Evolutionary conservation across 2,797 vertebrate genomes (phyloP).

Genomic region (Rhinogobio ventralis): DNA sequence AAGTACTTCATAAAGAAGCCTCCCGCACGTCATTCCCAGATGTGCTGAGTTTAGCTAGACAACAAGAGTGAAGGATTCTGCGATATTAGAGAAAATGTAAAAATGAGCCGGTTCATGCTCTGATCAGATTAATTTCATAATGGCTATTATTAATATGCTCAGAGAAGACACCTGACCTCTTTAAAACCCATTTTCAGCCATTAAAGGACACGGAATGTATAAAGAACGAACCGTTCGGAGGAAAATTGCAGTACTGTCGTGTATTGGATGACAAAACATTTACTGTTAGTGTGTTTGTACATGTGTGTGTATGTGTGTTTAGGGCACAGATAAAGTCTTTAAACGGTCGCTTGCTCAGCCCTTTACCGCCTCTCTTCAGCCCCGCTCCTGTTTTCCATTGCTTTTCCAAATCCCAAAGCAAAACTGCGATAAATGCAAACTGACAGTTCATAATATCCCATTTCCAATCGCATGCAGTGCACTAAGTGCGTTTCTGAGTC

Average conservation of each 20-base stretch:
- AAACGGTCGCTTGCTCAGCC: conserved; percentile 39
- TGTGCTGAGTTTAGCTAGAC: conserved; percentile 25
- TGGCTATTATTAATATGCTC: conserved; percentile 38
- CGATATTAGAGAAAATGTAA: conserved; percentile 30
- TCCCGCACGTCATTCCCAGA: conserved; percentile 26
- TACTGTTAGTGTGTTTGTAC: conserved; percentile 28
- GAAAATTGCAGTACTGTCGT: conserved; percentile 3
- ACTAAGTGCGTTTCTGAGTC: conserved; percentile 75
- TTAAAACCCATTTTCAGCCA: conserved; percentile 10
- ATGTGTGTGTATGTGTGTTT: conserved; percentile 35
- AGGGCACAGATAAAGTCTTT: conserved; percentile 54
- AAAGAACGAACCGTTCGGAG: not conserved
- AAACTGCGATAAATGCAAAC: conserved; percentile 71
- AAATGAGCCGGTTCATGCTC: conserved; percentile 44
- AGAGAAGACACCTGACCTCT: conserved; percentile 2
- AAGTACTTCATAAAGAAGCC: conserved; percentile 46
- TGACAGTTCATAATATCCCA: conserved; percentile 77
- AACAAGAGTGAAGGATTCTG: conserved; percentile 11
- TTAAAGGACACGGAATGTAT: conserved; percentile 6
- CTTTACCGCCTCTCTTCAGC: conserved; percentile 39
- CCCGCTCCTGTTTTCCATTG: conserved; percentile 32
- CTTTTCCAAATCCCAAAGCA: conserved; percentile 63
- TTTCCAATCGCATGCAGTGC: conserved; percentile 70
- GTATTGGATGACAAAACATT: conserved; percentile 33
- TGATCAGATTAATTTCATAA: conserved; percentile 56